Base-by-base conservation (phyloP, 2,113 vertebrate species). In the Tympanuchus pallidicinctus region DNA sequence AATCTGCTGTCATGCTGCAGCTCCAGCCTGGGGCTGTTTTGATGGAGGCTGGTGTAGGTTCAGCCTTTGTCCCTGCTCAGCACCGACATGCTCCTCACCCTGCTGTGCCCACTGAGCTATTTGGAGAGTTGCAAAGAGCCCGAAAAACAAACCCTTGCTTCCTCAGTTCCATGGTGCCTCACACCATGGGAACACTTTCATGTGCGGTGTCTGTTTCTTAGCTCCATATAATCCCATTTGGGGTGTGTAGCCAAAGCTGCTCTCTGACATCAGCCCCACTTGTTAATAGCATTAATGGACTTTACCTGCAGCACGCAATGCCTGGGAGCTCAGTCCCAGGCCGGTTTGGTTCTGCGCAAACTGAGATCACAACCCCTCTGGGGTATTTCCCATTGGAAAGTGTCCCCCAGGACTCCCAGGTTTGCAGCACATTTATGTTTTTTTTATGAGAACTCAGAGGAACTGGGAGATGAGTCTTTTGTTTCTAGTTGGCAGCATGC, bases 1-100 rank as follows among this genome's bases (percentile, higher is more conserved):
- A 96, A 97, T 97, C 96, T 96, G 94, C 94, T 61, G n/a, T 97
- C 95, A 94, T 50, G 11, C 80, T 86, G 95, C 95, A 95, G 95
- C 93, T 78, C 73, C 10, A 87, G 77, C 83, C 79, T 6, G 16
- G 36, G 86, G 20, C 52, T 52, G 64, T 80, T 95, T 96, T 10
- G 0, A 20, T 42, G 83, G 70, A 75, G 82, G 85, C 25, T 38
- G 74, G 50, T 64, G 17, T 1, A 4, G 67, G 10, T 40, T 93
- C n/a, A 67, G 95, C 28, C 80, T 45, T 24, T 13, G 69, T 86
- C 63, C 85, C 73, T 0, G 5, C 76, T 72, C 54, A 12, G 83
- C 81, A n/a, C 47, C 0, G 30, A 85, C 85, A 59, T 0, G 2
- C 54, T 77, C 7, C n/a, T 91, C 85, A 71, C 88, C 90, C 78